Percentiles rank a stretch among this genome's conserved stretches.
phyloP scores from a whole-genome alignment of 2,888 invertebrate species.

The Lepas anatifera region DNA sequence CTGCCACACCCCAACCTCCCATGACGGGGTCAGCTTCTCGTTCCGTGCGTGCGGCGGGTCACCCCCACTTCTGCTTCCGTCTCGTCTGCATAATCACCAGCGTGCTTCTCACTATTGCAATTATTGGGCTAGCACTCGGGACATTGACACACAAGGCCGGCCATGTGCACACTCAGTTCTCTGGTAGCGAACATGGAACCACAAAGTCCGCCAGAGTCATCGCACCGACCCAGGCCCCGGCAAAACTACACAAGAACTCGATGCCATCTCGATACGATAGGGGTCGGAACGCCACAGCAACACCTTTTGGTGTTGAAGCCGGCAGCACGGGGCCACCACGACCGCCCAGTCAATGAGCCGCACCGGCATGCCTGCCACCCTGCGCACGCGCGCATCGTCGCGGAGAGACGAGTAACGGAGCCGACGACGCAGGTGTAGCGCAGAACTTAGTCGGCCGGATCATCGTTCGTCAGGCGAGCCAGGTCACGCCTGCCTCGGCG shows the following conservation, averaged over 20 bases:
- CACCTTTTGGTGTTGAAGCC: too few relatives aligned
- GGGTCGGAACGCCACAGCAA: too few relatives aligned
- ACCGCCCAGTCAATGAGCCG: too few relatives aligned
- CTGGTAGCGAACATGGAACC: neutral
- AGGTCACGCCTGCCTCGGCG: too few relatives aligned
- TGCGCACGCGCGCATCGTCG: too few relatives aligned
- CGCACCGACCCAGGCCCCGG: too few relatives aligned
- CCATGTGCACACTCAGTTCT: neutral
- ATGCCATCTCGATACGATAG: too few relatives aligned
- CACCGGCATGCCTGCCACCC: too few relatives aligned
- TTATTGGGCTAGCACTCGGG: neutral
- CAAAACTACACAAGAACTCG: too few relatives aligned
- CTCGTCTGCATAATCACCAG: neutral
- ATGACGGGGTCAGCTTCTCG: too few relatives aligned
- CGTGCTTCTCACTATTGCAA: neutral
- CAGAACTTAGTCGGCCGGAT: neutral
- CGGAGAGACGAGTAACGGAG: slow-evolving; percentile 14
- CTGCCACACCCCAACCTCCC: neutral
- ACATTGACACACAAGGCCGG: neutral
- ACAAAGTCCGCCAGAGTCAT: too few relatives aligned
- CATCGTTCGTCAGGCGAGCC: neutral
- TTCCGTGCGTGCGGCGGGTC: neutral
- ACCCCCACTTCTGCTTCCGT: neutral
- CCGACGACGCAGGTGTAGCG: neutral
- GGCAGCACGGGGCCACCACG: neutral